Conservation (phyloP, 1,140 invertebrate genomes). For the Arion vulgaris region DNA sequence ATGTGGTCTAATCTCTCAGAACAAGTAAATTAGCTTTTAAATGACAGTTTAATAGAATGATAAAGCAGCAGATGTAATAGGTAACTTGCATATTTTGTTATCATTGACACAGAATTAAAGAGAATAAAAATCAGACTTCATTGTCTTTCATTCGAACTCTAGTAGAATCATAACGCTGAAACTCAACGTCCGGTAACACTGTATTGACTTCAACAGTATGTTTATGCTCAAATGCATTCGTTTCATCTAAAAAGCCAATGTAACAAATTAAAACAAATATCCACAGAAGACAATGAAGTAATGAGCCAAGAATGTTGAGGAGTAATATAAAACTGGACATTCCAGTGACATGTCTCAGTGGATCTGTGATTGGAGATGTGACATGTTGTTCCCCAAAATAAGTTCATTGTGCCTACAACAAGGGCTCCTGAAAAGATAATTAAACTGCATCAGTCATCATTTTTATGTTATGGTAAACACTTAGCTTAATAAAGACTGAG, state of each 20-base stretch:
- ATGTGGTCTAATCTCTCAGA: no score
- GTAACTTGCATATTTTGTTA: no score
- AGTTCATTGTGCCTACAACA: slow-evolving; percentile 25
- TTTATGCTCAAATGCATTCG: neutral
- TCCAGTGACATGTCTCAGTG: slow-evolving; percentile 16
- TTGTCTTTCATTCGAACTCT: neutral
- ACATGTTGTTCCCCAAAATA: slow-evolving; percentile 30
- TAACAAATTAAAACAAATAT: slow-evolving; percentile 25
- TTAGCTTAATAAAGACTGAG: no score
- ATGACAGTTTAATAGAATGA: no score
- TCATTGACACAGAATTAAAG: neutral
- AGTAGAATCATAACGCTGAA: neutral
- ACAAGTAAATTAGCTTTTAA: no score
- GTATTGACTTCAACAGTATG: neutral
- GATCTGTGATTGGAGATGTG: slow-evolving; percentile 30
- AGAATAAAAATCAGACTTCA: neutral
- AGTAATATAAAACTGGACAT: slow-evolving; percentile 19
- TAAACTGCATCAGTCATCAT: no score
- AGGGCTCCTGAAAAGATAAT: slow-evolving; percentile 26
- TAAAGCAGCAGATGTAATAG: no score
- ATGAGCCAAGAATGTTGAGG: slow-evolving; percentile 13
- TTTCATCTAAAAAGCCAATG: slow-evolving; percentile 36
- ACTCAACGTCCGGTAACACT: neutral
- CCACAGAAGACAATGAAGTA: slow-evolving; percentile 28
- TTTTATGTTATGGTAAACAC: no score